Conservation (phyloP, 2,797 vertebrate genomes). For the Synanceia verrucosa region DNA sequence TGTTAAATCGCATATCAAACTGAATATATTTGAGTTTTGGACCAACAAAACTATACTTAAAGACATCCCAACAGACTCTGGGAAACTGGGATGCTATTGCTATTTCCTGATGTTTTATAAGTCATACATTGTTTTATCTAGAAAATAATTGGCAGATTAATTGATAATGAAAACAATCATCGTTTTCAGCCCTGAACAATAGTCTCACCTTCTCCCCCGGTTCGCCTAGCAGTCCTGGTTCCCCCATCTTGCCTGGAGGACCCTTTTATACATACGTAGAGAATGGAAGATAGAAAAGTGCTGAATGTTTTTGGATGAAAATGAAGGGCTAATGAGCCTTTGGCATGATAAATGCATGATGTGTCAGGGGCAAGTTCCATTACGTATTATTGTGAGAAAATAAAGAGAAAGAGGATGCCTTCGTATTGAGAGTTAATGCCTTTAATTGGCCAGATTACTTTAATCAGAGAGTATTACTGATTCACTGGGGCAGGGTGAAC, state of each 20-base stretch:
- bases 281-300: conserved; percentile 2
- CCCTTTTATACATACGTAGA: conserved; percentile 74
- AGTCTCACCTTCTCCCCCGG: conserved; percentile 90
- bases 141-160: not conserved
- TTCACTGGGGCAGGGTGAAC: conserved; percentile 26
- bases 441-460: conserved; percentile 41
- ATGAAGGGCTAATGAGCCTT: conserved; percentile 7
- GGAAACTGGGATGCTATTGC: not conserved
- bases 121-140: not conserved
- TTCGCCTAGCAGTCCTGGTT: conserved; percentile 81
- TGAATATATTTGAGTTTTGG: not conserved
- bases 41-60: not conserved
- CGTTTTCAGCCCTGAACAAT: not conserved
- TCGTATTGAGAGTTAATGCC: conserved; percentile 23
- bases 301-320: conserved; percentile 15
- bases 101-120: not conserved
- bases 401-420: not conserved
- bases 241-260: conserved; percentile 80
- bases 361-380: conserved; percentile 9
- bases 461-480: conserved; percentile 42
- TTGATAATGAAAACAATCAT: not conserved
- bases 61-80: not conserved
- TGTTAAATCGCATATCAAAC: not conserved
- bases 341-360: conserved; percentile 16
- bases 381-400: conserved; percentile 2